phyloP scores from a whole-genome alignment of 2,113 vertebrate genomes.

The Rallus limicola region DNA sequence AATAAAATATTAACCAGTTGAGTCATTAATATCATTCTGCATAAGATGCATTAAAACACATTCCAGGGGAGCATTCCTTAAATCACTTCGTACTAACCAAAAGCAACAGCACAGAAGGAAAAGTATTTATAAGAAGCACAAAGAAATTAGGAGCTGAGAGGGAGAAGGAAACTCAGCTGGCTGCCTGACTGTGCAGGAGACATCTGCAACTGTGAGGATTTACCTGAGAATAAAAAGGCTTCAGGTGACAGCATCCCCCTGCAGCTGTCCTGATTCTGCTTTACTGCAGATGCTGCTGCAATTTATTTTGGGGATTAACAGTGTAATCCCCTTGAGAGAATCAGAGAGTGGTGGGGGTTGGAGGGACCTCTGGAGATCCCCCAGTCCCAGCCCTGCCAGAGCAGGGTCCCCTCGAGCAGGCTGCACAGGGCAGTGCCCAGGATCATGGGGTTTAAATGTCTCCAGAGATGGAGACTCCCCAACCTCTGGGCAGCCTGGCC shows the following conservation, averaged over 20 bases:
- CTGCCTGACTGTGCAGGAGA: not conserved
- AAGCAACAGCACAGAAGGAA: slow-evolving; percentile 14
- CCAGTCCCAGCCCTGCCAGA: too few relatives aligned
- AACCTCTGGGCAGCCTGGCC: too few relatives aligned
- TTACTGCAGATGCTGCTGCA: not conserved
- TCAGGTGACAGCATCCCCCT: not conserved
- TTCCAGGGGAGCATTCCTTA: slow-evolving; percentile 14
- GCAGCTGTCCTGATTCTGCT: not conserved
- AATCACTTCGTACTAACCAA: not conserved
- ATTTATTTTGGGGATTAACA: not conserved
- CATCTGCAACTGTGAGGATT: not conserved
- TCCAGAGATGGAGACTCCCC: too few relatives aligned
- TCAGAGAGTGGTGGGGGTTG: too few relatives aligned
- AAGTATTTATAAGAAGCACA: slow-evolving; percentile 13
- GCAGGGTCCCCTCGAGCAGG: too few relatives aligned
- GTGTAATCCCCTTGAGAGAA: not conserved
- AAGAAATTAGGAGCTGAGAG: not conserved
- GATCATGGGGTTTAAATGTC: too few relatives aligned
- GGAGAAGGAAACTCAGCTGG: not conserved
- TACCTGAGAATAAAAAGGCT: not conserved
- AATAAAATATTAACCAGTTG: slow-evolving; percentile 51
- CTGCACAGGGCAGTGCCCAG: too few relatives aligned
- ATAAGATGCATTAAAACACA: not conserved
- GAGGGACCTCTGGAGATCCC: too few relatives aligned
- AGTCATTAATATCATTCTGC: slow-evolving; percentile 56